Evolutionary conservation across 2,113 vertebrate species (phyloP).

Genomic region (Choloepus hoffmanni): DNA sequence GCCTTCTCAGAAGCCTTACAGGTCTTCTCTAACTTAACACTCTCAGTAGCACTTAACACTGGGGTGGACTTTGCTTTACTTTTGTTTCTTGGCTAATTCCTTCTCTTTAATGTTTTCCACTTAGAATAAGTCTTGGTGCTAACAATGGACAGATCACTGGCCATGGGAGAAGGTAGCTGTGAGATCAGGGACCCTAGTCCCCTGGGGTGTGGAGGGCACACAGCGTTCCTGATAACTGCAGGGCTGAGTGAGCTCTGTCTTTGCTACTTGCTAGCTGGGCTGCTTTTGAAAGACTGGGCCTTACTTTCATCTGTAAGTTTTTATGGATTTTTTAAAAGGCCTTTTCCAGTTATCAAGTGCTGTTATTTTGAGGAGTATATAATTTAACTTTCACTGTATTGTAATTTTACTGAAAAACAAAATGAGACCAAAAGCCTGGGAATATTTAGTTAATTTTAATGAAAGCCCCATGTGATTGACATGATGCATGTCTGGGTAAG

Average conservation of each 20-base stretch:
- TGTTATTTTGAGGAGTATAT: slow-evolving; percentile 5
- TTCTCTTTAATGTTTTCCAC: background rate
- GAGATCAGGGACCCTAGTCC: background rate
- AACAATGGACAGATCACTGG: background rate
- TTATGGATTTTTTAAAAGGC: background rate
- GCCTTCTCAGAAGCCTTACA: background rate
- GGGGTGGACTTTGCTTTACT: background rate
- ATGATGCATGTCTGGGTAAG: slow-evolving; percentile 16
- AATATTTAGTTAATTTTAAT: slow-evolving; percentile 28
- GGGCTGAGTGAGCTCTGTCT: background rate
- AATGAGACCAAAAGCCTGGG: background rate
- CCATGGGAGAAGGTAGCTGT: background rate
- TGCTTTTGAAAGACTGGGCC: background rate
- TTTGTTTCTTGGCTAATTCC: slow-evolving; percentile 31
- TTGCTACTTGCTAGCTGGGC: background rate
- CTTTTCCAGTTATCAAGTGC: background rate
- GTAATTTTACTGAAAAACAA: slow-evolving; percentile 47
- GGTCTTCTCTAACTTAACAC: slow-evolving; percentile 2
- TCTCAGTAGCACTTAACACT: background rate
- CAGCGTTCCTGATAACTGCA: background rate
- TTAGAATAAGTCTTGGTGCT: background rate
- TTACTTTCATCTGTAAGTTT: slow-evolving; percentile 10
- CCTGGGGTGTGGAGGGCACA: background rate
- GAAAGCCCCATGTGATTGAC: background rate
- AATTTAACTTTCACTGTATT: slow-evolving; percentile 24